phyloP scores from a whole-genome alignment of 2,888 invertebrate species.

The Drepana falcataria region DNA sequence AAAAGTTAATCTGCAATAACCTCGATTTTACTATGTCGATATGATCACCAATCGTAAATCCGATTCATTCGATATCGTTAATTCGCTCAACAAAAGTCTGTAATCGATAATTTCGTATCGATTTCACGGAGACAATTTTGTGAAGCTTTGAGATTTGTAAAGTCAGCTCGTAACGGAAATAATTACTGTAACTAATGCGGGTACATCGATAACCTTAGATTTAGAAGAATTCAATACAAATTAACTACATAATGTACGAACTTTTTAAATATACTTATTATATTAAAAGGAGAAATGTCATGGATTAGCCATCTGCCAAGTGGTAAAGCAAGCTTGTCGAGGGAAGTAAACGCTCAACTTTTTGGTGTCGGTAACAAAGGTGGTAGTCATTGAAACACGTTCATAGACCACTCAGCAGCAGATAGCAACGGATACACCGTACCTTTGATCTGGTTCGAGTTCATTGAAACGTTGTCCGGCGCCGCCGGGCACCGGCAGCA shows the following conservation, averaged over 20 bases:
- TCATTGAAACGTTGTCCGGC: slow-evolving; percentile 23
- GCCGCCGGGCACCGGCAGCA: slow-evolving; percentile 31
- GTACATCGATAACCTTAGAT: neutral
- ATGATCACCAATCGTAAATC: slow-evolving; percentile 42
- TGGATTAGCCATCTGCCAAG: neutral
- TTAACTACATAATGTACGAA: neutral
- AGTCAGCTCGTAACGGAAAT: slow-evolving; percentile 3
- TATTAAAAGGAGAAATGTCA: neutral
- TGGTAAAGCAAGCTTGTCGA: neutral
- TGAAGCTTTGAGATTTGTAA: slow-evolving; percentile 10
- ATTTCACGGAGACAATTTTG: slow-evolving; percentile 51
- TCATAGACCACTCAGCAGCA: slow-evolving; percentile 20
- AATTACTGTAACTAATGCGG: neutral
- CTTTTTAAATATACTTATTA: neutral
- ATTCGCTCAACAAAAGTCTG: slow-evolving; percentile 46
- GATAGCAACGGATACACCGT: slow-evolving; percentile 22
- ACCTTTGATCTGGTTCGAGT: slow-evolving; percentile 40
- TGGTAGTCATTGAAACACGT: slow-evolving; percentile 18
- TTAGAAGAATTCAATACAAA: neutral
- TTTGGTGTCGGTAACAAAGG: slow-evolving; percentile 11
- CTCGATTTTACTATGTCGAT: neutral
- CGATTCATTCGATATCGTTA: slow-evolving; percentile 48
- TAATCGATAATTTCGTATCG: slow-evolving; percentile 53
- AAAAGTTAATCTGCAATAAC: neutral
- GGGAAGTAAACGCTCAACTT: neutral